Base-by-base conservation (phyloP, 64 coral and sea anemone genomes). In the Actinia tenebrosa region DNA sequence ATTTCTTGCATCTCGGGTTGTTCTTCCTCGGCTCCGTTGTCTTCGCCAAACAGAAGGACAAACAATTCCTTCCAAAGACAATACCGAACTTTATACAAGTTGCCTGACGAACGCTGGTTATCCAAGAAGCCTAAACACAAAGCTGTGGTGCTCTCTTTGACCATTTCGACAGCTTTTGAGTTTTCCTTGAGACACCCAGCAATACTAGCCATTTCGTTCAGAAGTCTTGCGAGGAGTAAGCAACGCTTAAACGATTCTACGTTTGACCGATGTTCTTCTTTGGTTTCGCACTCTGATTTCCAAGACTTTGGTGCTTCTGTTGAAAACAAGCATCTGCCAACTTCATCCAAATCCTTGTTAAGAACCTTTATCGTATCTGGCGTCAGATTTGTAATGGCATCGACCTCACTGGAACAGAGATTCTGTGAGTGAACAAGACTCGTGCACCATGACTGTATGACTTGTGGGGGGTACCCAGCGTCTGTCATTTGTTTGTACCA, bases 381-480 rank as follows among this genome's bases (percentile, higher is more conserved):
- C 25, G 44, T 91, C 10, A 91, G 26, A 44, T 91, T 77, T 50
- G 26, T 84, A 54, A 91, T 86, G 18, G 83, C 82, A 20, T 91
- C 83, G 66, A 91, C 72, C 19, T 91, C 89, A 7, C 83, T 83
- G 4, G 89, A 91, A 19, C 50, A 78, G 9, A 91, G 56, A 14
- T 86, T 59, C 5, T 80, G 10, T 3, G 82, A 62, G 13, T 19
- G 20, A 15, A 91, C 37, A 23, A 91, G 78, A 15, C 83, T 84
- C 62, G 26, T 59, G 18, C 89, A 91, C 89, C 89, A 91, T 8
- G 30, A 86, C 53, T 91, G 25, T 27, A 91, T 86, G 9, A 53
- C 69, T 3, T 47, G 13, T 0, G 55, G 7, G 0, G 83, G 14
- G 53, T 78, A 86, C 1, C 89, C 89, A 10, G 56, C 83, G 60